Evolutionary conservation across 2,888 invertebrate species (phyloP), one percentile per base, ranked within the genome.

Genomic region (Notodonta dromedarius): DNA sequence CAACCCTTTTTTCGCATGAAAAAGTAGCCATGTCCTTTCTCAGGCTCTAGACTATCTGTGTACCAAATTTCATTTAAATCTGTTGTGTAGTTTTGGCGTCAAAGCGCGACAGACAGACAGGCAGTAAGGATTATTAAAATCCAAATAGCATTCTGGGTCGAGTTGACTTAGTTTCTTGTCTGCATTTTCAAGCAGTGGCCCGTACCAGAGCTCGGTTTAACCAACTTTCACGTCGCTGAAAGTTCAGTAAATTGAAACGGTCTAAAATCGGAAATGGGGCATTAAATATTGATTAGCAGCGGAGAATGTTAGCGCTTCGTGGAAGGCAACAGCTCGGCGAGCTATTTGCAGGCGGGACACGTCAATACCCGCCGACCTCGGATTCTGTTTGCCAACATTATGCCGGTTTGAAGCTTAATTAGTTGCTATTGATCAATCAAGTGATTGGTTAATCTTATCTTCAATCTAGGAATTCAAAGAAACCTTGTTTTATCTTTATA

Each of bases 221-320:
- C 24, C 16, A 58, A 24, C 58, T 62, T 53, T 60, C 48, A 53
- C 56, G 56, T 51, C 63, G 51, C 56, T 65, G 40, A 65, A 67
- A 63, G 66, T 63, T 59, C 59, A 59, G 35, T 64, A 61, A 59
- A 73, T 70, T 65, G 60, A 73, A 73, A 67, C 54, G 66, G 66
- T 63, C 57, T 68, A 56, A 69, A 64, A 71, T 64, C 68, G 75
- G 78, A 82, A 82, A 79, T 74, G 65, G 72, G 65, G 70, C 71
- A 76, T 79, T 77, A 74, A 77, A 78, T 81, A 82, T 82, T 82
- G 76, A 82, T 79, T 76, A 71, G 64, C 50, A 63, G 58, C 63
- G 60, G 66, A 71, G 69, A 63, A 65, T 68, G 69, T 69, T 69
- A 63, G 59, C 53, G 66, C 70, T 79, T 78, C 74, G 65, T 71